Evolutionary conservation across 2,797 vertebrate genomes (phyloP).

Genomic region (Manis javanica): DNA sequence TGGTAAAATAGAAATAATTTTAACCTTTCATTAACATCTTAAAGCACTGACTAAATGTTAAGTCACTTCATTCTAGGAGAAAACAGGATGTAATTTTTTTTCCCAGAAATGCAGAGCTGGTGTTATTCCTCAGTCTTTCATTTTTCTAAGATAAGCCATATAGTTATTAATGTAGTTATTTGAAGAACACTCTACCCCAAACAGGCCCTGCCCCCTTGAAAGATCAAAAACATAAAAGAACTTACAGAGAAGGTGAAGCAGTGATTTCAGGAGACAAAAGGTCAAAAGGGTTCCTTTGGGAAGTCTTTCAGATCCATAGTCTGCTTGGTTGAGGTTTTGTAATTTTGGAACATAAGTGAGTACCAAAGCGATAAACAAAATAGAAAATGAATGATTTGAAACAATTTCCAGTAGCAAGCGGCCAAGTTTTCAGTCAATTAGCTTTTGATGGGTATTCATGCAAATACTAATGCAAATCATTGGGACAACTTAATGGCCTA

Average conservation of each 20-base stretch:
- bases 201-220: not conserved
- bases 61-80: conserved; percentile 53
- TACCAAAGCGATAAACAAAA: conserved; percentile 20
- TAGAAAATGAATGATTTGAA: conserved; percentile 25
- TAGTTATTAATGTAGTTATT: conserved; percentile 52
- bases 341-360: conserved; percentile 29
- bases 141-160: conserved; percentile 61
- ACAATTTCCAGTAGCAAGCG: not conserved
- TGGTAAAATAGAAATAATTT: conserved; percentile 45
- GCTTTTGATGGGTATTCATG: not conserved
- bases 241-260: not conserved
- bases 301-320: conserved; percentile 47
- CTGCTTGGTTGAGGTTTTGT: conserved; percentile 36
- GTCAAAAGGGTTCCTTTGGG: conserved; percentile 9
- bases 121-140: conserved; percentile 67
- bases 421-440: conserved; percentile 38
- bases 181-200: conserved; percentile 28
- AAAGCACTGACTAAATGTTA: conserved; percentile 67
- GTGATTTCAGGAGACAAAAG: conserved; percentile 23
- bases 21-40: conserved; percentile 72
- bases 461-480: conserved; percentile 3
- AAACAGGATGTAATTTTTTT: conserved; percentile 56
- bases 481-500: conserved; percentile 9
- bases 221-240: conserved; percentile 8
- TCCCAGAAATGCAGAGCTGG: conserved; percentile 28